Conservation (phyloP, 2,888 invertebrate genomes). For the Formica aserva region DNA sequence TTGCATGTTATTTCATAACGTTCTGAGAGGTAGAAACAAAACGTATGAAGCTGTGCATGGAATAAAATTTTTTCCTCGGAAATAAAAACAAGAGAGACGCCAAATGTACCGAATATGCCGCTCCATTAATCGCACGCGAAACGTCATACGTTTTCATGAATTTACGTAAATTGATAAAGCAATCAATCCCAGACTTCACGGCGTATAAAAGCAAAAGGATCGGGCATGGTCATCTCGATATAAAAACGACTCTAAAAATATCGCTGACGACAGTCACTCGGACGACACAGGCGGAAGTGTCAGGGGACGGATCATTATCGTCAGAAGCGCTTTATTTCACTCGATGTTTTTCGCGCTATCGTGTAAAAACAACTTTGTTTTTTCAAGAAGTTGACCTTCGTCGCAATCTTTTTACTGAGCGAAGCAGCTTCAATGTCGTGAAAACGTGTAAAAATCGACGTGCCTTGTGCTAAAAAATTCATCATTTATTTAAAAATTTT, state of each 20-base stretch:
- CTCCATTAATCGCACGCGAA: background rate
- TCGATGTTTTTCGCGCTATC: conserved; percentile 44
- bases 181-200: conserved; percentile 5
- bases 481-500: background rate
- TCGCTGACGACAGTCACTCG: conserved; percentile 39
- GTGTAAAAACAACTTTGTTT: conserved; percentile 35
- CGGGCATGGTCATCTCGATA: conserved; percentile 15
- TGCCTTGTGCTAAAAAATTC: background rate
- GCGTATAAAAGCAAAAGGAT: conserved; percentile 12
- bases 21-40: background rate
- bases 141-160: conserved; percentile 18
- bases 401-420: conserved; percentile 2
- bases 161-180: conserved; percentile 42
- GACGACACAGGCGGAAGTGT: conserved; percentile 38
- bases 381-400: conserved; percentile 36
- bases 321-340: conserved; percentile 35
- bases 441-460: background rate
- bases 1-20: conserved; percentile 3
- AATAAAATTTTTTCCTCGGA: background rate
- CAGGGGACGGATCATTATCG: conserved; percentile 38
- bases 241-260: conserved; percentile 60
- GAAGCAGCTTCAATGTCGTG: background rate
- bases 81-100: background rate
- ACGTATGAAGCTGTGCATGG: background rate
- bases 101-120: background rate